These are phyloP conservation scores for Oreocharis arfaki DNA, from an alignment of 2,113 vertebrate genomes.

Conservation along the genomic window DNA sequence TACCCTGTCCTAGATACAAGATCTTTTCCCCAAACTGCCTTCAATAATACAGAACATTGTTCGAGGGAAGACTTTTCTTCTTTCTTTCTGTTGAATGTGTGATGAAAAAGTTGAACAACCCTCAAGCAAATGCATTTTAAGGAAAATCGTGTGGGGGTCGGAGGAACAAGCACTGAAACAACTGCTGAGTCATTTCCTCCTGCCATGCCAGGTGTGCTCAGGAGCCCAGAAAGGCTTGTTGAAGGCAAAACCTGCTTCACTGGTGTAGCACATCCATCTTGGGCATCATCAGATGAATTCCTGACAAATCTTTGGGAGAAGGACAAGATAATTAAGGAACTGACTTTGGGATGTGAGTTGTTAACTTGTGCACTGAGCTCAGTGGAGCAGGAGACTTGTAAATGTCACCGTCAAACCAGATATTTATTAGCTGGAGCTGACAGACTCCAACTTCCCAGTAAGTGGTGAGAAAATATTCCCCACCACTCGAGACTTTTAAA, in stretches of 20 bases:
- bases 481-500: constrained; percentile 32
- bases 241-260: neutral
- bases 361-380: neutral
- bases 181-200: neutral
- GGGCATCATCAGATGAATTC: neutral
- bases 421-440: constrained; percentile 57
- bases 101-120: neutral
- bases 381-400: constrained; percentile 29
- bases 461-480: constrained; percentile 48
- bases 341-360: constrained; percentile 4
- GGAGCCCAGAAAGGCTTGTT: neutral
- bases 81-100: neutral
- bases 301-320: neutral
- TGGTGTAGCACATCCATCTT: neutral
- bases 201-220: neutral
- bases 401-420: constrained; percentile 32
- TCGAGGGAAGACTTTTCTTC: neutral
- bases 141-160: neutral
- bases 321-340: constrained; percentile 47
- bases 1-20: neutral
- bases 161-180: neutral
- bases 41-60: constrained; percentile 22
- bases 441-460: constrained; percentile 17
- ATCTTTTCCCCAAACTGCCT: neutral
- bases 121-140: constrained; percentile 23